Evolutionary conservation across 2,888 invertebrate genomes (phyloP).

Genomic region (Urechis unicinctus): DNA sequence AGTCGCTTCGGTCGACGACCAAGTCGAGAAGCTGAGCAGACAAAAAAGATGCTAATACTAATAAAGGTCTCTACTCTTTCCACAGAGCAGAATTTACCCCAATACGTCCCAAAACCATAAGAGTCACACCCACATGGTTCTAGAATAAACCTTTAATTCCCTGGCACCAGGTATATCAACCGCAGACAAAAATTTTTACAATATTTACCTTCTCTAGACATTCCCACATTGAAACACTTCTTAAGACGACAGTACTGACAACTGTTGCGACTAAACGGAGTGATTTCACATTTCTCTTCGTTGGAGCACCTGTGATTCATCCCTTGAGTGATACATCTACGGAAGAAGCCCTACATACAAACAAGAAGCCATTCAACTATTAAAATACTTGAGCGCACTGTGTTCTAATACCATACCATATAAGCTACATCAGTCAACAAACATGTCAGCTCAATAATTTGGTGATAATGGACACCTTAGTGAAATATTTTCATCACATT

Average conservation of each 20-base stretch:
- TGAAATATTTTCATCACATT: too few species aligned
- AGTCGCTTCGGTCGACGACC: conserved; percentile 48
- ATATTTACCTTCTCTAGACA: conserved; percentile 43
- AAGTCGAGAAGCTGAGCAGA: conserved; percentile 49
- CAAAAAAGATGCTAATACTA: neutral
- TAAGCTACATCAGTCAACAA: too few species aligned
- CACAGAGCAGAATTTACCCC: neutral
- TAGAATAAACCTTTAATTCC: neutral
- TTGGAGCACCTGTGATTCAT: conserved; percentile 51
- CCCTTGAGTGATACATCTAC: conserved; percentile 50
- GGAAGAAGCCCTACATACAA: conserved; percentile 43
- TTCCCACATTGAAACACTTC: conserved; percentile 50
- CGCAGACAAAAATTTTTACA: neutral
- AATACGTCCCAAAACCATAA: neutral
- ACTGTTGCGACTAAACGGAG: conserved; percentile 49
- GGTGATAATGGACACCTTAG: too few species aligned
- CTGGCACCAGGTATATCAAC: neutral
- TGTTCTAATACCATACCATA: too few species aligned
- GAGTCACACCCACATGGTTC: neutral
- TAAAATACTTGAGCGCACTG: too few species aligned
- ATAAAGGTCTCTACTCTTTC: too few species aligned
- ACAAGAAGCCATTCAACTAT: too few species aligned
- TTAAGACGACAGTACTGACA: conserved; percentile 51
- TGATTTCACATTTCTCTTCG: conserved; percentile 50
- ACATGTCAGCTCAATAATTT: too few species aligned